Evolutionary conservation across 2,113 vertebrate species (phyloP).

Genomic region (Podarcis muralis): DNA sequence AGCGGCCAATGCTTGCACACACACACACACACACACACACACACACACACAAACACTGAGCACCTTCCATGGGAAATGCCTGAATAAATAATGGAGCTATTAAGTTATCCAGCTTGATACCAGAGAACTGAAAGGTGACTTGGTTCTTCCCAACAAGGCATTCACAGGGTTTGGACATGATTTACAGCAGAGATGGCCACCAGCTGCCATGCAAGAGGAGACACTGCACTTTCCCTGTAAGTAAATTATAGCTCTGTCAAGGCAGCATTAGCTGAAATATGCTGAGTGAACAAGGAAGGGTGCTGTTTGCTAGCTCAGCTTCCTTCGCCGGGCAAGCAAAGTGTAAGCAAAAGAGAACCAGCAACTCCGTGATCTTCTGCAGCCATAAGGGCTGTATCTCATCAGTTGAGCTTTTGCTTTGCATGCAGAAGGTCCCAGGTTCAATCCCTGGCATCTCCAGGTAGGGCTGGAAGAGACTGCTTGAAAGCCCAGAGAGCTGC

Average conservation of each 20-base stretch:
- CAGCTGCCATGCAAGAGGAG: background rate
- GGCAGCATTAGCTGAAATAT: conserved; percentile 48
- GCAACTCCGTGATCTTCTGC: accelerated
- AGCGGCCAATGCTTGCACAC: no score
- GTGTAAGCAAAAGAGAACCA: background rate
- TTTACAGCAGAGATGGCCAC: conserved; percentile 24
- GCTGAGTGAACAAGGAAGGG: conserved; percentile 17
- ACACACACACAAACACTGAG: no score
- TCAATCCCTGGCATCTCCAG: no score
- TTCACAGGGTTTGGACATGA: conserved; percentile 2
- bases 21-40: no score
- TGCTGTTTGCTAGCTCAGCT: background rate
- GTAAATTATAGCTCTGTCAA: conserved; percentile 46
- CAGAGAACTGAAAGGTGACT: conserved; percentile 12
- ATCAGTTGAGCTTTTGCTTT: no score
- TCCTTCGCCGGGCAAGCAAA: background rate
- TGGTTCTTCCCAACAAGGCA: background rate
- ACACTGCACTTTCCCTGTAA: conserved; percentile 31
- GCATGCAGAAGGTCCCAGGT: no score
- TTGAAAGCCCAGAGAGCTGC: no score
- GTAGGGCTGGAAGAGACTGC: no score
- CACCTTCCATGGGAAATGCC: background rate
- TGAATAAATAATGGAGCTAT: background rate
- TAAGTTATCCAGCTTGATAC: background rate
- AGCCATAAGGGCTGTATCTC: accelerated